Percentiles rank a stretch among this genome's conserved stretches.
Conservation (phyloP, 2,113 vertebrate genomes). For the Odobenus rosmarus region DNA sequence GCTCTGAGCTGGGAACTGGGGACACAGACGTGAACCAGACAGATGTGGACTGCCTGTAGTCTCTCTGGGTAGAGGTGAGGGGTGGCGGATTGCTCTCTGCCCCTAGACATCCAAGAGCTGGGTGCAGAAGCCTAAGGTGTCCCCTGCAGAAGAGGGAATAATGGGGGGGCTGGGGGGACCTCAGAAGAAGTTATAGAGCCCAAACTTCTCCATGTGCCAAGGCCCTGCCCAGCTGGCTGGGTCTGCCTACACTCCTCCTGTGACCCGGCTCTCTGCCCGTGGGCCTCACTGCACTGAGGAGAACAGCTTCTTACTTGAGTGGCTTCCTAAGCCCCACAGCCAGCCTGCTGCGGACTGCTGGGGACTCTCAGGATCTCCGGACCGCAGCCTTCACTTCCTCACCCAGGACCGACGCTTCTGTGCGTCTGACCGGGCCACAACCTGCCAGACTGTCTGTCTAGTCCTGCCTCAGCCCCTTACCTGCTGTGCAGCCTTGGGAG, state of each 20-base stretch:
- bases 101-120: not conserved
- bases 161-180: too few species aligned
- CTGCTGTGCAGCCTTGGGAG: not conserved
- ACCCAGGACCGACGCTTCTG: not conserved
- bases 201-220: not conserved
- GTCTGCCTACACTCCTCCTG: not conserved
- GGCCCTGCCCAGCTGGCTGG: not conserved
- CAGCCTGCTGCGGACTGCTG: not conserved
- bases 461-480: not conserved
- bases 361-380: not conserved
- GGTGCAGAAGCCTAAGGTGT: not conserved
- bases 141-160: not conserved
- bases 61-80: fast-evolving
- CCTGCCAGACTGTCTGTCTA: not conserved
- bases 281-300: fast-evolving
- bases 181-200: not conserved
- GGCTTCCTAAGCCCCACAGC: not conserved
- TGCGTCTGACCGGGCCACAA: not conserved
- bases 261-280: too few species aligned
- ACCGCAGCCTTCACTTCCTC: not conserved
- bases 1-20: not conserved
- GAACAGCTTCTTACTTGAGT: not conserved
- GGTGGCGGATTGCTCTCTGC: not conserved
- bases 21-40: not conserved
- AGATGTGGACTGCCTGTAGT: not conserved